phyloP scores from a whole-genome alignment of 2,888 invertebrate species.

The Pachycephus smyrnensis region DNA sequence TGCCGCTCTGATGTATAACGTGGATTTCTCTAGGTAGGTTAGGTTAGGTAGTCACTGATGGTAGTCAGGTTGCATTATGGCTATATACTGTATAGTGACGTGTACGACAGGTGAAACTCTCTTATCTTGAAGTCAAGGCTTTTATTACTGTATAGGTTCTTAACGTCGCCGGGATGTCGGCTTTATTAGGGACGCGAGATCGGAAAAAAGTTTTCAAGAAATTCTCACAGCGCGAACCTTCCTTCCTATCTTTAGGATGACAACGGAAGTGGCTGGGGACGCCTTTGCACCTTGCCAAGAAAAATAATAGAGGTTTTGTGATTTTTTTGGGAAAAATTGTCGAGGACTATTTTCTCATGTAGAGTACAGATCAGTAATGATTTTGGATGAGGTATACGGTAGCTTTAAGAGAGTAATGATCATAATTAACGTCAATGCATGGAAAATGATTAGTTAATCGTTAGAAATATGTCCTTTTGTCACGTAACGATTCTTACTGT shows the following conservation, averaged over 20 bases:
- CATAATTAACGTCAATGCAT: too few relatives aligned
- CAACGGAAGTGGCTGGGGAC: background rate
- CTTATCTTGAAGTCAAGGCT: background rate
- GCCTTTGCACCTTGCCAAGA: background rate
- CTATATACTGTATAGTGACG: background rate
- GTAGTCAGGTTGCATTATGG: background rate
- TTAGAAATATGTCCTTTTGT: too few relatives aligned
- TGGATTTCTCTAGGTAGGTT: slow-evolving; percentile 16
- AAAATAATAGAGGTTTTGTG: background rate
- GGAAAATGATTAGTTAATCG: too few relatives aligned
- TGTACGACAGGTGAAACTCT: background rate
- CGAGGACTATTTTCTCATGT: too few relatives aligned
- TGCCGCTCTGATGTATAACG: slow-evolving; percentile 40
- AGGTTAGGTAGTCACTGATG: background rate
- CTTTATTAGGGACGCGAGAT: background rate
- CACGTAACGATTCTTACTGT: too few relatives aligned
- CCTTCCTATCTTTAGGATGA: background rate
- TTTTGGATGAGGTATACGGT: too few relatives aligned
- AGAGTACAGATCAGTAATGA: too few relatives aligned
- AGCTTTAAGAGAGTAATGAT: too few relatives aligned
- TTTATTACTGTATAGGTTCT: background rate
- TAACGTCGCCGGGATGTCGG: background rate
- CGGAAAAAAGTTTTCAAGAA: background rate
- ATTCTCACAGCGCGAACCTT: background rate
- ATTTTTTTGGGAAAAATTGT: background rate